Evolutionary conservation across 2,888 invertebrate genomes (phyloP).

Genomic region (Hypercompe scribonia): DNA sequence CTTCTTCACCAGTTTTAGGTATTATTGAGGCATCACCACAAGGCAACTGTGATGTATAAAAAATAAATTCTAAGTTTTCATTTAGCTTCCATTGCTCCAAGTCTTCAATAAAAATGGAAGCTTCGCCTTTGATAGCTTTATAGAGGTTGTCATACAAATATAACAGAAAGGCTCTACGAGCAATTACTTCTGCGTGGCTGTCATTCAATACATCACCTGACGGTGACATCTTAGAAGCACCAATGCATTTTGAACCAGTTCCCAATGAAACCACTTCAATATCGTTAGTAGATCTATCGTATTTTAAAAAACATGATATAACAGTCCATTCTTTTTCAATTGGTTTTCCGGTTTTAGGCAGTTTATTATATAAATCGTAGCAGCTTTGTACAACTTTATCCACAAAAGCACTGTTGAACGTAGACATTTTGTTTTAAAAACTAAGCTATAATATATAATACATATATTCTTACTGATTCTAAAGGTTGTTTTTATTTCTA

Average conservation of each 20-base stretch:
- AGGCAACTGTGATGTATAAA: slow-evolving; percentile 95
- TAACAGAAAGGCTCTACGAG: slow-evolving; percentile 92
- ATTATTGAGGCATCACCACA: slow-evolving; percentile 98
- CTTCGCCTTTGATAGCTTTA: slow-evolving; percentile 61
- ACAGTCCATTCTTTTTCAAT: slow-evolving; percentile 93
- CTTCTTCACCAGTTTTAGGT: slow-evolving; percentile 79
- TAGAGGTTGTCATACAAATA: slow-evolving; percentile 90
- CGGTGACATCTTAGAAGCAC: slow-evolving; percentile 88
- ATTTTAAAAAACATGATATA: slow-evolving; percentile 90
- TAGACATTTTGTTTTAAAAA: slow-evolving; percentile 52
- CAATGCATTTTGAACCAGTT: slow-evolving; percentile 97
- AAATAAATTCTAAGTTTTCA: slow-evolving; percentile 89
- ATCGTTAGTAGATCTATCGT: slow-evolving; percentile 65
- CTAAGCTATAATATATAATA: neutral
- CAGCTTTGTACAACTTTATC: slow-evolving; percentile 87
- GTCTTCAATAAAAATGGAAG: slow-evolving; percentile 67
- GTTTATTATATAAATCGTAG: slow-evolving; percentile 85
- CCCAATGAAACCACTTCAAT: slow-evolving; percentile 92
- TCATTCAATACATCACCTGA: slow-evolving; percentile 93
- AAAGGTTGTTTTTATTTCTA: neutral
- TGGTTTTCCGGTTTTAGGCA: slow-evolving; percentile 94
- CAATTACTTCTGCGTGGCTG: slow-evolving; percentile 96
- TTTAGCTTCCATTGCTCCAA: slow-evolving; percentile 82
- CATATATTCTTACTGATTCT: neutral
- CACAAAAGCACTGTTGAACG: slow-evolving; percentile 60